Conservation (phyloP, 2,113 vertebrate genomes). For the Desmodus rotundus region DNA sequence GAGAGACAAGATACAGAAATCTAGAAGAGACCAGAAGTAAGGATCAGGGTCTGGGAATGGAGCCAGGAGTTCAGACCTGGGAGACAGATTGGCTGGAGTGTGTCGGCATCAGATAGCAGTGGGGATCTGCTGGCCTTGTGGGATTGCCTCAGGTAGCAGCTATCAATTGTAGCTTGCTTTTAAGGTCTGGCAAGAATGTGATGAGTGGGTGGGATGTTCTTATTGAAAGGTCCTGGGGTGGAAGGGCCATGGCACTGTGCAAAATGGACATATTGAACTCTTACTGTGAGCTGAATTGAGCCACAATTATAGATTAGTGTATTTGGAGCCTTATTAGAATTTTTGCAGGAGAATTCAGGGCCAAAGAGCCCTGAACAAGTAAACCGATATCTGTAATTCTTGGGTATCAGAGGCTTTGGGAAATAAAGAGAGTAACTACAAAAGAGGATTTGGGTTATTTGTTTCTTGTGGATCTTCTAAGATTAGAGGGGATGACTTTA, state of each 20-base stretch:
- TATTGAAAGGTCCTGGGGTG: not conserved
- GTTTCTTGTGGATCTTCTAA: not conserved
- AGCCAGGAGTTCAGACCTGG: not conserved
- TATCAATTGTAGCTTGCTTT: conserved; percentile 34
- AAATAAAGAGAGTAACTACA: conserved; percentile 17
- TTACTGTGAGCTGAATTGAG: conserved; percentile 9
- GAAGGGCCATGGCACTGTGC: not conserved
- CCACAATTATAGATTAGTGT: conserved; percentile 43
- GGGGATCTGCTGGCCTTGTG: not conserved
- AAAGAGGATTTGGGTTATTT: not conserved
- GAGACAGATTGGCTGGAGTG: not conserved
- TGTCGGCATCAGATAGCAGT: not conserved
- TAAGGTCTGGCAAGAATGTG: conserved; percentile 35
- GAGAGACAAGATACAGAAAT: not conserved
- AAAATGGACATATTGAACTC: not conserved
- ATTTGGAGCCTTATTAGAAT: conserved; percentile 47
- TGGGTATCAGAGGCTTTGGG: not conserved
- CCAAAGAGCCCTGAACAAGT: not conserved
- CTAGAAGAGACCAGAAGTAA: not conserved
- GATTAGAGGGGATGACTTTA: not conserved
- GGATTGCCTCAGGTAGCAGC: not conserved
- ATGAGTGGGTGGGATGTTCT: not conserved
- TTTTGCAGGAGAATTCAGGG: conserved; percentile 49
- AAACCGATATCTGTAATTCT: conserved; percentile 26
- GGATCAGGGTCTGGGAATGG: not conserved